Evolutionary conservation across 2,888 invertebrate genomes (phyloP).

Genomic region (Biston stratarius): DNA sequence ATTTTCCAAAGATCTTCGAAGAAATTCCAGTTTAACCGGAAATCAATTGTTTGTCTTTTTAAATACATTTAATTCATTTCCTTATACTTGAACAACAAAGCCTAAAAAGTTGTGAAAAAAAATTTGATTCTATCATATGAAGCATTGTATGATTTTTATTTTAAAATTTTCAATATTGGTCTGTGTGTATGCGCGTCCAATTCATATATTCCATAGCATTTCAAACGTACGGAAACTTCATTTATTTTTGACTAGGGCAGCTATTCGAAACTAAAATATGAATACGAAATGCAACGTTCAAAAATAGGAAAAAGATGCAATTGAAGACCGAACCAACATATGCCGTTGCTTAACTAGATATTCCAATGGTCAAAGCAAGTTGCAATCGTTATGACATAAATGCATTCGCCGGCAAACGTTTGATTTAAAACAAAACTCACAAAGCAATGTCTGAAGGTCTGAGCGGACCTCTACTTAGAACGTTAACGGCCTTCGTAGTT

Average conservation of each 20-base stretch:
- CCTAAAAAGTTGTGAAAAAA: too few species aligned
- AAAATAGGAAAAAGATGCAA: constrained; percentile 39
- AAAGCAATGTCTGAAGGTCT: constrained; percentile 37
- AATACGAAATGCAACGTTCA: constrained; percentile 26
- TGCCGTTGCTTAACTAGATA: constrained; percentile 37
- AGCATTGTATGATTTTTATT: too few species aligned
- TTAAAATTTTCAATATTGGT: constrained; percentile 5
- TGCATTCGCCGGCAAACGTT: constrained; percentile 37
- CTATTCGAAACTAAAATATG: constrained; percentile 25
- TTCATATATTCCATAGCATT: constrained; percentile 5
- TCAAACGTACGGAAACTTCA: constrained; percentile 8
- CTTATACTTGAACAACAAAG: too few species aligned
- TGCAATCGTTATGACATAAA: constrained; percentile 38
- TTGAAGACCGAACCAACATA: constrained; percentile 35
- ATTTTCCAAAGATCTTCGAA: too few species aligned
- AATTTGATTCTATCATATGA: too few species aligned
- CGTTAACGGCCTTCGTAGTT: constrained; percentile 61
- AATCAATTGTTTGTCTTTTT: too few species aligned
- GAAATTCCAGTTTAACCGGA: too few species aligned
- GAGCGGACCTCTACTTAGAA: constrained; percentile 44
- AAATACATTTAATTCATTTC: too few species aligned
- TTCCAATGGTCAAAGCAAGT: constrained; percentile 37
- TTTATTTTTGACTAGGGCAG: constrained; percentile 19
- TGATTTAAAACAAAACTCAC: constrained; percentile 32
- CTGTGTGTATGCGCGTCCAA: neutral